Evolutionary conservation across 1,140 invertebrate genomes (phyloP).

Genomic region (Pygmarrhopalites habei): DNA sequence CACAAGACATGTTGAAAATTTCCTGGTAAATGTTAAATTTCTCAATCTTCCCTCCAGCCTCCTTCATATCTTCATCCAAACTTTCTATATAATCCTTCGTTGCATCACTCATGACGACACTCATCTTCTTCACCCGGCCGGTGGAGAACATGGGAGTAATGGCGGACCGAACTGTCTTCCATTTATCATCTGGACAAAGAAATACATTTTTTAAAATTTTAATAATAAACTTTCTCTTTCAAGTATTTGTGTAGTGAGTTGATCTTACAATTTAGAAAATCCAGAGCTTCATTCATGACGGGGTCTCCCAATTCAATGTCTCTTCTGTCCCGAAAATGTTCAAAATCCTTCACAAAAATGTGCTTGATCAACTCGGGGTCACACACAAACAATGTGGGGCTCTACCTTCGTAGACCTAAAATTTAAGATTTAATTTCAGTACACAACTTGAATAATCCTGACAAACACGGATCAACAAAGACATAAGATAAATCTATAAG

Average conservation of each 20-base stretch:
- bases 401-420: constrained; percentile 27
- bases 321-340: constrained; percentile 48
- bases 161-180: constrained; percentile 22
- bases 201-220: no score
- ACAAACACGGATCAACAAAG: no score
- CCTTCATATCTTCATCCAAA: not conserved
- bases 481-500: not conserved
- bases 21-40: constrained; percentile 5
- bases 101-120: not conserved
- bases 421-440: no score
- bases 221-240: no score
- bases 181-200: constrained; percentile 47
- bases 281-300: no score
- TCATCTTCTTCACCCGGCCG: constrained; percentile 26
- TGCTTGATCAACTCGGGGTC: constrained; percentile 48
- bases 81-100: constrained; percentile 13
- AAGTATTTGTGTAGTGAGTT: no score
- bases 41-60: not conserved
- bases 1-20: constrained; percentile 5
- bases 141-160: constrained; percentile 18
- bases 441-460: no score
- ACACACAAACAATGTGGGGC: constrained; percentile 17
- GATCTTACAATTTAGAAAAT: no score
- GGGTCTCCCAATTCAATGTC: no score
- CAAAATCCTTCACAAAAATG: constrained; percentile 53